phyloP scores from a whole-genome alignment of 1,140 invertebrate genomes.

The Mycetomoellerius zeteki region DNA sequence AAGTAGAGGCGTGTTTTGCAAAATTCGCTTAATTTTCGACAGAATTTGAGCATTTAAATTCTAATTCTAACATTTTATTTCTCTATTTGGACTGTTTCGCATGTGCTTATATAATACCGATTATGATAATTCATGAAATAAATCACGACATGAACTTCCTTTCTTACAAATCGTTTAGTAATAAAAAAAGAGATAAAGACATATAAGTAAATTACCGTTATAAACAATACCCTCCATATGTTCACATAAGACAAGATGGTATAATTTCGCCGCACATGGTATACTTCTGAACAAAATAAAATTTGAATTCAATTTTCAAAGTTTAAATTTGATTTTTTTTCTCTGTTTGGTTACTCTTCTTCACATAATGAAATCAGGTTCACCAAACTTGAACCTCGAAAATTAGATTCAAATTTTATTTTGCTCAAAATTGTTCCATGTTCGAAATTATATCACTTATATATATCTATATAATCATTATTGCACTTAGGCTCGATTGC shows the following conservation, averaged over 20 bases:
- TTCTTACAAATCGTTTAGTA: background rate
- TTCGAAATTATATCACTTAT: no score
- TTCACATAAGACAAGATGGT: no score
- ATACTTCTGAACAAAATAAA: no score
- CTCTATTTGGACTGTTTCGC: background rate
- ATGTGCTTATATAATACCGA: background rate
- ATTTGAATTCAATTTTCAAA: no score
- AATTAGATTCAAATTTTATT: no score
- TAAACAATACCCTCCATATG: background rate
- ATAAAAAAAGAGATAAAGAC: constrained; percentile 19
- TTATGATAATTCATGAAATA: constrained; percentile 25
- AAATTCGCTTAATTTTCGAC: background rate
- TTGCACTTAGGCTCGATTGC: background rate
- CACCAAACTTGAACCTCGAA: no score
- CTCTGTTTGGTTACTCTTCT: no score
- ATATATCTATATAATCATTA: constrained; percentile 12
- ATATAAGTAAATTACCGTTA: background rate
- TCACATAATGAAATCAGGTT: no score
- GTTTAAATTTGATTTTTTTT: no score
- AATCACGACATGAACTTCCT: background rate
- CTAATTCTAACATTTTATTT: background rate
- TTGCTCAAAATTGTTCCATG: no score
- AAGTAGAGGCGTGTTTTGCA: background rate
- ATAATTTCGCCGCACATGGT: no score
- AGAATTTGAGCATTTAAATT: background rate